Conservation (phyloP, 35 echinoderm and acorn worm genomes). For the Apostichopus californicus region DNA sequence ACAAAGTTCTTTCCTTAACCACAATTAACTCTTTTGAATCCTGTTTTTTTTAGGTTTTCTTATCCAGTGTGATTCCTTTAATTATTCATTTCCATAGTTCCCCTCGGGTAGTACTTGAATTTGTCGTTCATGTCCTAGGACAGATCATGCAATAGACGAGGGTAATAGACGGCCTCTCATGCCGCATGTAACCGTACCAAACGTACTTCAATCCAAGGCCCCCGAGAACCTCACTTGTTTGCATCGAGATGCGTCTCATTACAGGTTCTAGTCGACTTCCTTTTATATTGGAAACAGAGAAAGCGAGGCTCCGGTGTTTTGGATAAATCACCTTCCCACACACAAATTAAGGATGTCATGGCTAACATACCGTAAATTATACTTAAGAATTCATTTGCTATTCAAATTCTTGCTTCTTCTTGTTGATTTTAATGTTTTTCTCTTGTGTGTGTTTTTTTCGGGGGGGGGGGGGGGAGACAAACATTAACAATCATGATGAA, state of each 20-base stretch:
- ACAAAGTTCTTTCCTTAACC: not conserved
- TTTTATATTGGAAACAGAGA: no score
- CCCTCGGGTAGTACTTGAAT: not conserved
- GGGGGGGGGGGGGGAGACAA: no score
- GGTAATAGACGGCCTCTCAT: not conserved
- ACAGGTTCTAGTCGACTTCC: not conserved
- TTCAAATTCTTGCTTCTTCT: no score
- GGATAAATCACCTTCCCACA: no score
- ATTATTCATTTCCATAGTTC: not conserved
- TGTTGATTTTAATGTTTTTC: no score
- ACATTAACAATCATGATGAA: no score
- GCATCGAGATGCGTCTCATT: not conserved
- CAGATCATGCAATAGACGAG: not conserved
- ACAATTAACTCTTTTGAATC: not conserved
- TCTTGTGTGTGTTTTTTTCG: no score
- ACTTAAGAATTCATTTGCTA: no score
- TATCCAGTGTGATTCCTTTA: not conserved
- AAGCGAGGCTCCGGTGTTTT: no score
- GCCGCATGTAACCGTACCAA: not conserved
- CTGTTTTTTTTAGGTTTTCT: not conserved
- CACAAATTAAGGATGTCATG: no score
- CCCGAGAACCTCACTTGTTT: not conserved
- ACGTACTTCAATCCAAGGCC: not conserved
- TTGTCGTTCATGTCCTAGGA: not conserved
- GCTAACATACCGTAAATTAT: no score